Base-by-base conservation (phyloP, 2,888 invertebrate species). In the Pachymerium ferrugineum region DNA sequence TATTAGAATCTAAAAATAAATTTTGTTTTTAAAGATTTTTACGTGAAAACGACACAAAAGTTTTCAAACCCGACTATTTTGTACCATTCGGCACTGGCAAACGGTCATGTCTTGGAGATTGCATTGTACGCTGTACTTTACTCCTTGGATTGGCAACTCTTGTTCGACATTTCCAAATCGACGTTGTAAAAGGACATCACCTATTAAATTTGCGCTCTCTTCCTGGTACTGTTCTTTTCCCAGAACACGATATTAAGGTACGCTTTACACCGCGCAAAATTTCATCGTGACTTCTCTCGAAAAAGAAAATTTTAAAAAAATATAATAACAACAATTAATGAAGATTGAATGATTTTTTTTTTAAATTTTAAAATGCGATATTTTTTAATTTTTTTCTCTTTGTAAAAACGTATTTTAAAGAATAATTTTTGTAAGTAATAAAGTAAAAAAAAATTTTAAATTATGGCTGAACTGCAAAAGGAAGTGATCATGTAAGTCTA, bases 51-150 rank as follows among this genome's bases (percentile, higher is more conserved):
- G 86, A 86, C 0, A 54, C 47, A 10, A 81, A 82, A 68, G 80
- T 89, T 14, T 78, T 83, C 3, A 89, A 89, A 78, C 89, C 89
- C 0, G 87, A 90, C 0, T 89, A 91, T 80, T 93, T 93, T 80
- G 84, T 93, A 12, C 93, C 93, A 0, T 94, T 93, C 82, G 91
- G 92, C 80, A 91, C 91, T 62, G 93, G 93, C 0, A 6, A 92
- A 90, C 84, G 93, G n/a, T 91, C 92, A 0, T 93, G 93, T 80
- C 90, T 93, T 74, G 93, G 93, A 0, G 92, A 92, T 79, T 89
- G 89, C 42, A 83, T 94, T 69, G 88, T 93, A 0, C 89, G 90
- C 16, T 89, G 90, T 1, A 91, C 90, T 83, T 87, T 89, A 25
- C 78, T 78, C 54, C 87, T 91, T 0, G 86, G 90, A 81, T 83